A percentile compares a stretch with the other conserved stretches of the same genome.
phyloP scores from a whole-genome alignment of 2,888 invertebrate species.

The Drosophila incognita region DNA sequence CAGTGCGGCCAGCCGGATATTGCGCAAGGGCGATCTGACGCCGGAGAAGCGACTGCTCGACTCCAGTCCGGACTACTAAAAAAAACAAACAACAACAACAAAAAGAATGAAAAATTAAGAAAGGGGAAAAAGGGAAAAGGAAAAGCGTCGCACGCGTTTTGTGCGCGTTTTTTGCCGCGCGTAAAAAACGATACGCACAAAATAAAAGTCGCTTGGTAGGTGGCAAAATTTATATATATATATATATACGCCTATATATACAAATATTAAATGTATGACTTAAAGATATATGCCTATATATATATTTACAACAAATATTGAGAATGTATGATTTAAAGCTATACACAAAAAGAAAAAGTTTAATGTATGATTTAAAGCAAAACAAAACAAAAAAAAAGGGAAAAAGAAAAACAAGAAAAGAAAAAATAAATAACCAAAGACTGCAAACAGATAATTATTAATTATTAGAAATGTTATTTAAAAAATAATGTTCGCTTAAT shows the following conservation, averaged over 20 bases:
- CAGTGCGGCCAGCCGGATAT: slow-evolving; percentile 81
- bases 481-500: slow-evolving; percentile 81
- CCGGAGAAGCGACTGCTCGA: slow-evolving; percentile 85
- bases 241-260: slow-evolving; percentile 40
- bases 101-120: not conserved
- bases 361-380: slow-evolving; percentile 66
- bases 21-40: slow-evolving; percentile 84
- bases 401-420: slow-evolving; percentile 59
- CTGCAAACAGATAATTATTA: slow-evolving; percentile 86
- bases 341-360: slow-evolving; percentile 39
- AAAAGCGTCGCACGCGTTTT: slow-evolving; percentile 27
- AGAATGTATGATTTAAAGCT: slow-evolving; percentile 44
- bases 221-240: slow-evolving; percentile 15
- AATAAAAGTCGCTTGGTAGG: slow-evolving; percentile 18
- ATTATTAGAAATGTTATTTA: slow-evolving; percentile 85
- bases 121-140: not conserved
- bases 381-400: slow-evolving; percentile 27
- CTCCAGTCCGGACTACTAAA: slow-evolving; percentile 85
- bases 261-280: slow-evolving; percentile 59
- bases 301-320: slow-evolving; percentile 39
- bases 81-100: not conserved
- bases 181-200: slow-evolving; percentile 59
- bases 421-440: slow-evolving; percentile 85
- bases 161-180: slow-evolving; percentile 68
- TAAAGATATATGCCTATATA: slow-evolving; percentile 53